Evolutionary conservation across 2,888 invertebrate species (phyloP).

Genomic region (Anthoptus insignis): DNA sequence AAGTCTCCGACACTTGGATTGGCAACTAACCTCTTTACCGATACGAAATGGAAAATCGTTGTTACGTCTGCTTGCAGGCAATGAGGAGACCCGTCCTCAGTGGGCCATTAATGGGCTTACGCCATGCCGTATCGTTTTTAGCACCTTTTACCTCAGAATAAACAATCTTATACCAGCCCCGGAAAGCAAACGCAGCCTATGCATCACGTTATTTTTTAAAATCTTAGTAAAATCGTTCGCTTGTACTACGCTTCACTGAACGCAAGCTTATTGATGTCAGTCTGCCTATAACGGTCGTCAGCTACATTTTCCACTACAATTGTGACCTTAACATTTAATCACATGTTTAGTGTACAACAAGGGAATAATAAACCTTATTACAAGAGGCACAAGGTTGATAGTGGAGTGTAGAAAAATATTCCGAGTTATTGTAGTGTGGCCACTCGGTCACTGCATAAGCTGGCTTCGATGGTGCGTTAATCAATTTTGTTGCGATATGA

Average conservation of each 20-base stretch:
- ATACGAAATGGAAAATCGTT: too few relatives aligned
- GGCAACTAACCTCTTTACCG: too few relatives aligned
- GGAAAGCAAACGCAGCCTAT: too few relatives aligned
- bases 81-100: too few relatives aligned
- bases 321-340: constrained; percentile 34
- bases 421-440: not conserved
- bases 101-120: too few relatives aligned
- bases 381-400: not conserved
- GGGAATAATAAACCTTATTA: constrained; percentile 6
- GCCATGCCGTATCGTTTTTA: too few relatives aligned
- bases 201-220: too few relatives aligned
- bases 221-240: too few relatives aligned
- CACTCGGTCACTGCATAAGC: constrained; percentile 30
- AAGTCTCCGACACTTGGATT: too few relatives aligned
- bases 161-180: too few relatives aligned
- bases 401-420: not conserved
- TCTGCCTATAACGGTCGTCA: constrained; percentile 16
- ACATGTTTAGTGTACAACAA: not conserved
- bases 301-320: constrained; percentile 32
- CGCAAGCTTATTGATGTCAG: constrained; percentile 2
- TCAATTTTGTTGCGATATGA: constrained; percentile 7
- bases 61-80: too few relatives aligned
- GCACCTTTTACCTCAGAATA: too few relatives aligned
- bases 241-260: constrained; percentile 3
- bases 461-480: constrained; percentile 16